Base-by-base conservation (phyloP, 2,888 invertebrate species). In the Acleris literana region DNA sequence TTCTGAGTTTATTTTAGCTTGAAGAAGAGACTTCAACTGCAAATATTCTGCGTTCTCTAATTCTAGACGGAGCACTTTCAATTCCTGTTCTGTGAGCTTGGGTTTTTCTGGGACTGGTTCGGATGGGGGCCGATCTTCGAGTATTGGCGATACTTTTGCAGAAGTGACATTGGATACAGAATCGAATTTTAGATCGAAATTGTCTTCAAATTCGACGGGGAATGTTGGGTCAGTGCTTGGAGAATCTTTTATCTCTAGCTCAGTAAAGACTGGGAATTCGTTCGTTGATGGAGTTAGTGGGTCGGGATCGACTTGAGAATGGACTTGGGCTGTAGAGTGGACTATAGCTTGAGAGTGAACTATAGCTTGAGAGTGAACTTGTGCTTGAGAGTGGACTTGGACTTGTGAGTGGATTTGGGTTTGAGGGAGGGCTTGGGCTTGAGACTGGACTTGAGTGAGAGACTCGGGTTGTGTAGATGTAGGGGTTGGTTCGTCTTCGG, bases 1-100 rank as follows among this genome's bases (percentile, higher is more conserved):
- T 85, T 97, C 97, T 0, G 94, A 93, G 77, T 95, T 94, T 62
- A 97, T 96, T 78, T 95, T 94, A 1, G 94, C 94, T 78, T 95
- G 94, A 13, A 97, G 84, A 55, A 95, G 91, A 1, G 94, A 94
- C 71, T 96, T 96, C 75, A 97, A 91, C 70, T 94, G 94, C 33
- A 95, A 82, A 69, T 95, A 91, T 72, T 95, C 94, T 2, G 94
- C 94, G 72, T 95, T 94, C 81, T 95, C 95, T n/a, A 95, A 84
- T 79, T 95, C 94, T 5, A 95, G 79, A 61, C 95, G 84, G 55
- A 94, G 80, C 43, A 95, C 87, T 76, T 92, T 93, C 0, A 93
- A 77, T 75, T 94, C 94, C 65, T 94, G 94, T 53, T 94, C 94
- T 0, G 94, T 93, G 67, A 94, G 78, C 81, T 94, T 92, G 0